Percentiles rank a stretch among this genome's conserved stretches.
These are phyloP conservation scores for Corticium candelabrum DNA, from an alignment of 37 sponge, comb jelly and placozoan genomes.

Conservation along the genomic window DNA sequence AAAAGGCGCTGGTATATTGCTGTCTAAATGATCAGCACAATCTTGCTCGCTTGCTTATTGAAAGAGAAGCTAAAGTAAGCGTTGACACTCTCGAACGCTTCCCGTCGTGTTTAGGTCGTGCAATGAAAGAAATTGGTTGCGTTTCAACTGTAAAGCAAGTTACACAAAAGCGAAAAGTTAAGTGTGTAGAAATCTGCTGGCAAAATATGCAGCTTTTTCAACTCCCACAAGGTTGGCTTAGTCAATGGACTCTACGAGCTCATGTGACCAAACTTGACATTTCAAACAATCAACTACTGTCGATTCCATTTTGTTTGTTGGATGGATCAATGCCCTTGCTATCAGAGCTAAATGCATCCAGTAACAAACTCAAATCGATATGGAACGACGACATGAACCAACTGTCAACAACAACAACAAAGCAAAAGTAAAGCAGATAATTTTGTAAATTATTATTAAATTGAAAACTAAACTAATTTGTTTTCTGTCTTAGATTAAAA, in stretches of 20 bases:
- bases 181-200: no score
- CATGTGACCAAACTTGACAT: neutral
- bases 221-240: no score
- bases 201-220: no score
- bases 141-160: no score
- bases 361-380: no score
- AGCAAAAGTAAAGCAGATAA: no score
- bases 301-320: neutral
- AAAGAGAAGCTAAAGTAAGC: neutral
- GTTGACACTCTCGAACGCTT: neutral
- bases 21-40: neutral
- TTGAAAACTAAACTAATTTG: neutral
- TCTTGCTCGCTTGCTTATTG: neutral
- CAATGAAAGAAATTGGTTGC: neutral
- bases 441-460: no score
- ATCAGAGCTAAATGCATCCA: neutral
- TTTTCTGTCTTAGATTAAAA: neutral
- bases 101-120: neutral
- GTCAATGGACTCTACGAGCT: no score
- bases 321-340: neutral
- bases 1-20: neutral
- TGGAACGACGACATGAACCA: no score
- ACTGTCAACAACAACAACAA: no score
- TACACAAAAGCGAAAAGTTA: no score
- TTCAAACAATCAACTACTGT: neutral